Evolutionary conservation across 2,888 invertebrate species (phyloP).

Genomic region (Helleia helle): DNA sequence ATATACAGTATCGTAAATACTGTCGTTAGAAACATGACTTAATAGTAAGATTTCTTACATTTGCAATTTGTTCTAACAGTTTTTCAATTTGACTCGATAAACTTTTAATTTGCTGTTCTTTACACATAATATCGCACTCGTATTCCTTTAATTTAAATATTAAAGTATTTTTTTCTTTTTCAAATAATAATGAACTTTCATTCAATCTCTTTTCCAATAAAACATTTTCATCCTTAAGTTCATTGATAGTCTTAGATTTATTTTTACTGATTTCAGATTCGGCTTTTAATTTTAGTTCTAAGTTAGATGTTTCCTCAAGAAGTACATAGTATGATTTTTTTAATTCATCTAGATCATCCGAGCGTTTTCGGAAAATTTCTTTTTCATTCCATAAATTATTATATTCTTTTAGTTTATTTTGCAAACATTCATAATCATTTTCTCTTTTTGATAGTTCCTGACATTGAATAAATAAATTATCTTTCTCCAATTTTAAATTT

Average conservation of each 20-base stretch:
- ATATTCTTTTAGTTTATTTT: slow-evolving; percentile 45
- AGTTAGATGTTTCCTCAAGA: slow-evolving; percentile 47
- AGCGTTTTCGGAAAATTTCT: slow-evolving; percentile 52
- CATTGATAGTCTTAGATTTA: slow-evolving; percentile 42
- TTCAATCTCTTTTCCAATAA: slow-evolving; percentile 45
- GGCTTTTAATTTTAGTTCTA: slow-evolving; percentile 52
- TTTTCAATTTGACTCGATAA: slow-evolving; percentile 67
- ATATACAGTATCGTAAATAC: too few relatives aligned
- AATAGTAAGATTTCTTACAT: too few relatives aligned
- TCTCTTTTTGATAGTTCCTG: slow-evolving; percentile 46
- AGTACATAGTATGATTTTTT: slow-evolving; percentile 54
- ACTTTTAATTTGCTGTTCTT: slow-evolving; percentile 72
- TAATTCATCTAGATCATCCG: slow-evolving; percentile 46
- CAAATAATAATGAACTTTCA: slow-evolving; percentile 39
- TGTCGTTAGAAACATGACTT: too few relatives aligned
- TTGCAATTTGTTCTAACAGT: slow-evolving; percentile 46
- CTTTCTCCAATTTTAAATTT: slow-evolving; percentile 47
- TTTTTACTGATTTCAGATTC: slow-evolving; percentile 53
- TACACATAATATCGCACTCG: slow-evolving; percentile 70
- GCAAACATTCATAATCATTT: slow-evolving; percentile 40
- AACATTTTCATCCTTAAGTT: slow-evolving; percentile 44
- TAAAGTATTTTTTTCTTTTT: slow-evolving; percentile 63
- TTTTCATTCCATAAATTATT: slow-evolving; percentile 56
- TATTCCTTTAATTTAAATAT: slow-evolving; percentile 65
- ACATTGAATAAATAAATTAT: slow-evolving; percentile 37